These are phyloP conservation scores for Grammatotria lemairii DNA, from an alignment of 2,113 vertebrate genomes.

Conservation along the genomic window DNA sequence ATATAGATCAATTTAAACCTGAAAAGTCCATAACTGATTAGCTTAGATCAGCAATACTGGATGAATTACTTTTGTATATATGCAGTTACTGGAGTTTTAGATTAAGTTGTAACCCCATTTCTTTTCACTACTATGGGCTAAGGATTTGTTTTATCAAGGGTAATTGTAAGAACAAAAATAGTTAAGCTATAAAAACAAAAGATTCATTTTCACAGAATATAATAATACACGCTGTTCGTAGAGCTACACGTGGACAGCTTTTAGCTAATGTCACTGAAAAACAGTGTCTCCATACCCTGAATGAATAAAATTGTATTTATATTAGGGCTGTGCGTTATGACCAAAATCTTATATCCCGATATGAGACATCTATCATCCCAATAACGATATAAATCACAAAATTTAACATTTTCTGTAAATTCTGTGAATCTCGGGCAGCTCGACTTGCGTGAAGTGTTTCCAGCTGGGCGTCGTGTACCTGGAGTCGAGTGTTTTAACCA, in stretches of 20 bases:
- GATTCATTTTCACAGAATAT: neutral
- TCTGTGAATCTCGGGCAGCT: neutral
- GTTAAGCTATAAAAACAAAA: neutral
- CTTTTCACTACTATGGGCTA: neutral
- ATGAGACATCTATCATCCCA: fast-evolving
- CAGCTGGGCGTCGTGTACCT: fast-evolving
- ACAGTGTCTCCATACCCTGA: neutral
- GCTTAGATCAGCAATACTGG: no score
- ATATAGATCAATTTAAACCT: no score
- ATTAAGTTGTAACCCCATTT: neutral
- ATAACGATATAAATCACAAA: neutral
- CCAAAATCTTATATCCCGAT: fast-evolving
- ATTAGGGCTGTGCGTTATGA: neutral
- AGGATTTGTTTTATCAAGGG: neutral
- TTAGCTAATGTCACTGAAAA: neutral
- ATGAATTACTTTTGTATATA: neutral
- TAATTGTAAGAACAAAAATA: neutral
- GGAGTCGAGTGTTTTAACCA: fast-evolving
- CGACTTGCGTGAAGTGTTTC: neutral
- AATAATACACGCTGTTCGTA: neutral
- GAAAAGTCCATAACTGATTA: no score
- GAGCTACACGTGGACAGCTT: neutral
- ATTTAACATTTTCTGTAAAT: neutral
- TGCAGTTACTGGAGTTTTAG: neutral
- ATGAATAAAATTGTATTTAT: neutral